These are phyloP conservation scores for Misgurnus anguillicaudatus DNA, from an alignment of 2,113 vertebrate genomes.

Conservation along the genomic window DNA sequence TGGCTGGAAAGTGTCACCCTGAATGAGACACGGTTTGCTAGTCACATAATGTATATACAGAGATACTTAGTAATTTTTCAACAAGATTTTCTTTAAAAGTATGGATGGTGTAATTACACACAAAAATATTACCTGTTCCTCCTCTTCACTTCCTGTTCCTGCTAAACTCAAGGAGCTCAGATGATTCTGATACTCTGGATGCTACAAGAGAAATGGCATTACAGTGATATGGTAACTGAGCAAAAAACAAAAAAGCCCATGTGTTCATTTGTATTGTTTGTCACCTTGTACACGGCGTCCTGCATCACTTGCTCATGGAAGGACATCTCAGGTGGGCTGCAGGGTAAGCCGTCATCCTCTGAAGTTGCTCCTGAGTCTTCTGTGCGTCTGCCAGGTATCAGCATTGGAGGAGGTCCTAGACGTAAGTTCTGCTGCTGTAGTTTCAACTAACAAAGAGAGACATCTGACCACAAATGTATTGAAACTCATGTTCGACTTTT, in stretches of 20 bases:
- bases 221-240: too few relatives aligned
- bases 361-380: constrained; percentile 85
- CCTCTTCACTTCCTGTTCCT: constrained; percentile 76
- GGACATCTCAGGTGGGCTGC: constrained; percentile 83
- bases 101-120: background rate
- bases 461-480: background rate
- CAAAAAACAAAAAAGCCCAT: background rate
- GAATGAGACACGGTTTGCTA: constrained; percentile 6
- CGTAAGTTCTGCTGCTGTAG: constrained; percentile 82
- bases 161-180: constrained; percentile 73
- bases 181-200: constrained; percentile 68
- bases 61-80: background rate
- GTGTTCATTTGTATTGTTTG: background rate
- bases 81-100: too few relatives aligned
- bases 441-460: constrained; percentile 71
- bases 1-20: constrained; percentile 69
- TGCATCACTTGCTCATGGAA: constrained; percentile 70
- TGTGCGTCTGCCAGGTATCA: constrained; percentile 68
- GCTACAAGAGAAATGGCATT: constrained; percentile 64
- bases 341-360: constrained; percentile 86
- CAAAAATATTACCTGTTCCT: constrained; percentile 70
- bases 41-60: background rate
- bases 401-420: constrained; percentile 72
- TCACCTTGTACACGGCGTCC: constrained; percentile 66
- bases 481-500: too few relatives aligned